A percentile compares a stretch with the other conserved stretches of the same genome.
These are phyloP conservation scores for Hemiprocne comata DNA, from an alignment of 2,113 vertebrate species.

Conservation along the genomic window DNA sequence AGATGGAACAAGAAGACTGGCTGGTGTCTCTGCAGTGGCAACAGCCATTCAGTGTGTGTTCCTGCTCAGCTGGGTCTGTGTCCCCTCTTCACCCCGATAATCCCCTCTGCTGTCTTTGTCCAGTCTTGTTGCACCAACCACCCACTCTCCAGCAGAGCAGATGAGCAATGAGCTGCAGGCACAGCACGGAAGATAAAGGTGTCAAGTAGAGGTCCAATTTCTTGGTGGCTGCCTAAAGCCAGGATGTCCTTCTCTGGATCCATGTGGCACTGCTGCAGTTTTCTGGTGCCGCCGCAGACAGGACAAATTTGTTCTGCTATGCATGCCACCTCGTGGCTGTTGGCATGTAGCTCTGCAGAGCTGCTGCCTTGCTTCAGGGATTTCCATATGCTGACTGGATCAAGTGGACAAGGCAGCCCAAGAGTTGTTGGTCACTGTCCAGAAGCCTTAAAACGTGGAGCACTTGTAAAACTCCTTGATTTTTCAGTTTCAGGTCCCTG, in stretches of 20 bases:
- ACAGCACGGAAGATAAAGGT: not conserved
- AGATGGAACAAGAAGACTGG: not conserved
- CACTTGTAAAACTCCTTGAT: not conserved
- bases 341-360: not conserved
- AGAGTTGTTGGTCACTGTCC: not conserved
- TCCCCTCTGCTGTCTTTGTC: not conserved
- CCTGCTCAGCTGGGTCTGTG: rapidly evolving
- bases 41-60: rapidly evolving
- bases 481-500: not conserved
- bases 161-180: not conserved
- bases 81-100: not conserved
- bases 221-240: not conserved
- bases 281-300: rapidly evolving
- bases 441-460: not conserved
- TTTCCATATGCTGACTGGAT: not conserved
- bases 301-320: not conserved
- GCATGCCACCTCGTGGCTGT: not conserved
- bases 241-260: not conserved
- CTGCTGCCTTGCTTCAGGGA: not conserved
- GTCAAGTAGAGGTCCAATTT: not conserved
- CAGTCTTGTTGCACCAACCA: not conserved
- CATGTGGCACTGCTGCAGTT: not conserved
- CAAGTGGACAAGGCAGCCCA: not conserved
- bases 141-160: not conserved
- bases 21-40: not conserved